Percentiles rank a stretch among this genome's conserved stretches.
Evolutionary conservation across 2,113 vertebrate genomes (phyloP).

Genomic region (Rutilus rutilus): DNA sequence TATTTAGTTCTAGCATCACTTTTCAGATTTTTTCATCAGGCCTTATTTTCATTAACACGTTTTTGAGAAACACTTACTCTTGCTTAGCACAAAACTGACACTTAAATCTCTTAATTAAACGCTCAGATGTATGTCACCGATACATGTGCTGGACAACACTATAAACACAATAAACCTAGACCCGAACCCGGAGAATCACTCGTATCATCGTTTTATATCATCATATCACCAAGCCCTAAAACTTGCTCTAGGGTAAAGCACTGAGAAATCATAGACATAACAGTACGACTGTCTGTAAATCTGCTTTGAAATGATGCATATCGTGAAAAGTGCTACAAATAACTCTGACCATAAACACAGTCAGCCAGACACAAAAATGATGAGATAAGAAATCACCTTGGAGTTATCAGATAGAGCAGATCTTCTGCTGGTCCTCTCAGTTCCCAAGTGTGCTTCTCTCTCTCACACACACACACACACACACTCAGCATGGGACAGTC

Average conservation of each 20-base stretch:
- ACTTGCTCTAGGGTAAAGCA: too few species aligned
- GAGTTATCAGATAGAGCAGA: not conserved
- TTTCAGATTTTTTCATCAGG: too few species aligned
- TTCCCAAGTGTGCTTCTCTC: not conserved
- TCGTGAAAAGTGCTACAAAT: not conserved
- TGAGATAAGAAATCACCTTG: not conserved
- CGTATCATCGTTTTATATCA: not conserved
- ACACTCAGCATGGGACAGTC: not conserved
- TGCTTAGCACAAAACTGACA: too few species aligned
- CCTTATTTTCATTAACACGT: too few species aligned
- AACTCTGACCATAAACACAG: not conserved
- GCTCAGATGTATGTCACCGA: too few species aligned
- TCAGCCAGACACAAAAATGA: not conserved
- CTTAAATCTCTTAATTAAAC: too few species aligned
- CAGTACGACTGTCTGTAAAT: too few species aligned
- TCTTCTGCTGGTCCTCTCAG: not conserved
- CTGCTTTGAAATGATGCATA: too few species aligned
- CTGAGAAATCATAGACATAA: too few species aligned
- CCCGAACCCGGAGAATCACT: not conserved
- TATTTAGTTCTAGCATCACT: too few species aligned
- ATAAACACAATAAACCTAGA: not conserved
- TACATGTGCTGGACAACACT: not conserved
- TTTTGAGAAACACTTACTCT: too few species aligned
- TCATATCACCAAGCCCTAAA: not conserved
- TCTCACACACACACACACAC: not conserved